Conservation (phyloP, 2,113 vertebrate genomes). For the Nycticorax nycticorax region DNA sequence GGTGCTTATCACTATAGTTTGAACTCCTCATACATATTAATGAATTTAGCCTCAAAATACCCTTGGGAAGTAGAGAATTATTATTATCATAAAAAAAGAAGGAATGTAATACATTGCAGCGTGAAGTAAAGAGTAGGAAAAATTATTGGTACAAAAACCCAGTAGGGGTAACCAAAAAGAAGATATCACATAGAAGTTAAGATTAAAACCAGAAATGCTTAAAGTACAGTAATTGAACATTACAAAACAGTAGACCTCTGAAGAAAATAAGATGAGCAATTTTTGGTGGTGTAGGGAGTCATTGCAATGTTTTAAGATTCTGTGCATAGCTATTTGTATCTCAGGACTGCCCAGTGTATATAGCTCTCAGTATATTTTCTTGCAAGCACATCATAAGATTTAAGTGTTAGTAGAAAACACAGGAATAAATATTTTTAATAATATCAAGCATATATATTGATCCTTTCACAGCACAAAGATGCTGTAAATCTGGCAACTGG, state of each 20-base stretch:
- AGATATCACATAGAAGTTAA: neutral
- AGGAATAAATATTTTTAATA: neutral
- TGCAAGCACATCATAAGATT: rapidly evolving
- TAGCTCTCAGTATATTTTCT: neutral
- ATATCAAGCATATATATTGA: neutral
- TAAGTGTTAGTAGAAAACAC: neutral
- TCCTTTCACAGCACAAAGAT: neutral
- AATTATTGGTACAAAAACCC: neutral
- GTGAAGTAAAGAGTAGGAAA: neutral
- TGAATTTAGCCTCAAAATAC: neutral
- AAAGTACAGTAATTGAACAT: neutral
- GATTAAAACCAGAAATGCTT: neutral
- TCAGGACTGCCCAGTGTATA: neutral
- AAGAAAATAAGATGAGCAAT: neutral
- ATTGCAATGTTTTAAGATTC: neutral
- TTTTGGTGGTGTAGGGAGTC: neutral
- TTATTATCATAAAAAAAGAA: neutral
- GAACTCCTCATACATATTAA: neutral
- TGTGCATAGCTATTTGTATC: neutral
- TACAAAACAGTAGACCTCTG: neutral
- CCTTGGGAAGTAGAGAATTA: neutral
- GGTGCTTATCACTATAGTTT: neutral
- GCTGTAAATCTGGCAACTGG: neutral
- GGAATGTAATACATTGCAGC: neutral
- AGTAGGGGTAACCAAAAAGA: neutral